A percentile compares a stretch with the other conserved stretches of the same genome.
These are phyloP conservation scores for Donacobius atricapilla DNA, from an alignment of 2,113 vertebrate genomes.

Conservation along the genomic window DNA sequence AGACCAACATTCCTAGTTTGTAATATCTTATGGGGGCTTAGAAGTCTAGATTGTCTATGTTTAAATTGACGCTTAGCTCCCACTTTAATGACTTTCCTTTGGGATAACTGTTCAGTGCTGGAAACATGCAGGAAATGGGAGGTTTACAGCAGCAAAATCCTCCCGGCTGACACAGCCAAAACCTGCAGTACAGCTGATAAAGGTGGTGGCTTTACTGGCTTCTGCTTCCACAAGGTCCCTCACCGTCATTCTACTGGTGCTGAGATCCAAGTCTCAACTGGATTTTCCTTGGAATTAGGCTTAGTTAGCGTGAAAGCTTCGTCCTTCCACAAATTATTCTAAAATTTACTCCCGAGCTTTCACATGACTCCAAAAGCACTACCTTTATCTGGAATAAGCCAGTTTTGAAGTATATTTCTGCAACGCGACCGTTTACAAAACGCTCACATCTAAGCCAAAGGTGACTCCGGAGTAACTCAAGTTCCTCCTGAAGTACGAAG, in stretches of 20 bases:
- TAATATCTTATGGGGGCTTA: neutral
- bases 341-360: neutral
- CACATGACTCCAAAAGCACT: neutral
- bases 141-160: neutral
- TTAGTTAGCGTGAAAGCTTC: neutral
- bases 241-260: neutral
- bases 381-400: neutral
- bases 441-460: neutral
- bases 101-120: neutral
- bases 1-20: neutral
- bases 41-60: neutral
- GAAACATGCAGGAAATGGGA: neutral
- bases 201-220: neutral
- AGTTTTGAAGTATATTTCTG: neutral
- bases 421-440: neutral
- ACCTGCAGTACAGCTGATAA: neutral
- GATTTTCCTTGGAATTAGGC: neutral
- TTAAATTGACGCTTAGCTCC: neutral
- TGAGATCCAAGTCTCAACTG: neutral
- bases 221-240: neutral
- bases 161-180: neutral
- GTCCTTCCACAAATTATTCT: neutral
- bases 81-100: neutral
- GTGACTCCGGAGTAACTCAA: neutral
- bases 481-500: neutral